Evolutionary conservation across 2,888 invertebrate genomes (phyloP).

Genomic region (Pollenia angustigena): DNA sequence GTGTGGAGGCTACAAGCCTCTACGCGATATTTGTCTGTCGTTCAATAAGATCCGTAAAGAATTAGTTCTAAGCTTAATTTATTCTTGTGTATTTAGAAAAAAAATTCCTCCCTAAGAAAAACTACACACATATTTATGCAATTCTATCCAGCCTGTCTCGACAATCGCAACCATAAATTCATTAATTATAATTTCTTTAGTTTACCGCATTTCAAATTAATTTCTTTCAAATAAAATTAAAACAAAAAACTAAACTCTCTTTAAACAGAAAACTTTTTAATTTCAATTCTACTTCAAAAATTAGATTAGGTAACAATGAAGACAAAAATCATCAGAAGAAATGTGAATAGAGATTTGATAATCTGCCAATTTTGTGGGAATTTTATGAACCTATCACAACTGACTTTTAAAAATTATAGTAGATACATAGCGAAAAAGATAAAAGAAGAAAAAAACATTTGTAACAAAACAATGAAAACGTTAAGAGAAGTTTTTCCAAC

Average conservation of each 20-base stretch:
- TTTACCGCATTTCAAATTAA: neutral
- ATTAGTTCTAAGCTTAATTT: too few relatives aligned
- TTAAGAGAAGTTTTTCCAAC: constrained; percentile 47
- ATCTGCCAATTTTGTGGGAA: constrained; percentile 72
- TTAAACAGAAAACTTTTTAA: constrained; percentile 52
- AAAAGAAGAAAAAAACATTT: constrained; percentile 40
- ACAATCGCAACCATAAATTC: neutral
- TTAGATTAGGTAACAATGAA: constrained; percentile 62
- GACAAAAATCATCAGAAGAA: constrained; percentile 41
- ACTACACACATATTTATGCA: neutral
- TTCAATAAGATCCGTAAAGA: too few relatives aligned
- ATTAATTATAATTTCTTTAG: constrained; percentile 19
- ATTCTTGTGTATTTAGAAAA: neutral
- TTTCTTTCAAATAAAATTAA: neutral
- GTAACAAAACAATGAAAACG: constrained; percentile 41
- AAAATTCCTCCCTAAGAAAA: neutral
- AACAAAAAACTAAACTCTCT: neutral
- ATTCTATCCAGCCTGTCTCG: neutral
- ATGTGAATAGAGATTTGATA: constrained; percentile 62
- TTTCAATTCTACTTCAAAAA: constrained; percentile 62
- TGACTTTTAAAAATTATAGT: constrained; percentile 50
- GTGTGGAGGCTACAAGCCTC: too few relatives aligned
- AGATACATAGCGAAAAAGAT: neutral
- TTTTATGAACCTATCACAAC: constrained; percentile 58
- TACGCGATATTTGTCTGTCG: too few relatives aligned